These are phyloP conservation scores for Ostrea denselamellosa DNA, from an alignment of 1,140 invertebrate genomes.

Conservation along the genomic window DNA sequence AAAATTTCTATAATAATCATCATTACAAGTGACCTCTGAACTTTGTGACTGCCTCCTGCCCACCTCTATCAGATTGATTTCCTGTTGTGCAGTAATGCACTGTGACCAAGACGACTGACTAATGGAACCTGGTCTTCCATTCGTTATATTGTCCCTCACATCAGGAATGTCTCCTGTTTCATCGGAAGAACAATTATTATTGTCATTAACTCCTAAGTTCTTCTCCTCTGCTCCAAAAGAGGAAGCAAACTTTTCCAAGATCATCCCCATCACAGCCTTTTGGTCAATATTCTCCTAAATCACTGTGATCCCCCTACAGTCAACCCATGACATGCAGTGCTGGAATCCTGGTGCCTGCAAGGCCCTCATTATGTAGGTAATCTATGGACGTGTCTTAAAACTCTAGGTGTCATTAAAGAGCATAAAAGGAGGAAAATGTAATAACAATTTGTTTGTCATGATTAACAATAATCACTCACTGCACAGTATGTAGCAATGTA, in stretches of 20 bases:
- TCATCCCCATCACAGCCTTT: constrained; percentile 10
- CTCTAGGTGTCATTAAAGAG: constrained; percentile 10
- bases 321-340: background rate
- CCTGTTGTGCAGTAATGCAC: background rate
- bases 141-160: background rate
- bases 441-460: background rate
- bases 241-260: constrained; percentile 12
- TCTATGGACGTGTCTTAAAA: background rate
- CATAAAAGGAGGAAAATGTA: background rate
- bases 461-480: background rate
- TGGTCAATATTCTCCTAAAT: background rate
- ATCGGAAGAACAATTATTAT: constrained; percentile 13
- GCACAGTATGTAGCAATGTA: background rate
- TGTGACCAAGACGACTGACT: constrained; percentile 13
- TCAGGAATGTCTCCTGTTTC: background rate
- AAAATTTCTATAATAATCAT: constrained; percentile 19
- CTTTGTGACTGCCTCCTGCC: background rate
- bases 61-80: background rate
- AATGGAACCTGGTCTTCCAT: background rate
- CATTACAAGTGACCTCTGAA: constrained; percentile 20
- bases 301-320: background rate
- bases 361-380: constrained; percentile 25
- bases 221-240: constrained; percentile 10
- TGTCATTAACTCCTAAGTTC: background rate
- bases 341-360: background rate